phyloP scores from a whole-genome alignment of 2,113 vertebrate species.

The Ictalurus punctatus region DNA sequence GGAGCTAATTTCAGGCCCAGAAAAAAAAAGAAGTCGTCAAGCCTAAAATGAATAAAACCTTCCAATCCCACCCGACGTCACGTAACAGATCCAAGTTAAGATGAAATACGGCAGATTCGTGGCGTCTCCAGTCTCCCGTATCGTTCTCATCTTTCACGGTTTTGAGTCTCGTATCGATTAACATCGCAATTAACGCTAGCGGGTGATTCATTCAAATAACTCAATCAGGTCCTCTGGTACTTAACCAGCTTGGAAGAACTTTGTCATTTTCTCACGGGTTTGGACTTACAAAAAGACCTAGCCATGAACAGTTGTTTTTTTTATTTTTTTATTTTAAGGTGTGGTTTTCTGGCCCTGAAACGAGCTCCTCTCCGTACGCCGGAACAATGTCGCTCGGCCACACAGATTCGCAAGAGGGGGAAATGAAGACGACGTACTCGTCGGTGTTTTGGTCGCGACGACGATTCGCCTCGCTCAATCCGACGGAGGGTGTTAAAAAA shows the following conservation, averaged over 20 bases:
- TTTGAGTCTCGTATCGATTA: too few species aligned
- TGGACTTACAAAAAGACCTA: neutral
- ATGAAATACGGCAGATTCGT: neutral
- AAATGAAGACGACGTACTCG: neutral
- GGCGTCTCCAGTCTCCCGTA: too few species aligned
- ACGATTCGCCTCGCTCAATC: neutral
- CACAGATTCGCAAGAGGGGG: too few species aligned
- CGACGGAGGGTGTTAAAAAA: neutral
- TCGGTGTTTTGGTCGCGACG: neutral
- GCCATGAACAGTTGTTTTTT: neutral
- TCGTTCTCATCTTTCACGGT: too few species aligned
- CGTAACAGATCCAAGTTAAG: neutral
- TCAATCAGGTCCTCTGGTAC: too few species aligned
- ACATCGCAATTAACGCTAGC: too few species aligned
- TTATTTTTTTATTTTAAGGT: neutral
- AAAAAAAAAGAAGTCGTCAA: neutral
- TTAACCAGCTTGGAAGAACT: neutral
- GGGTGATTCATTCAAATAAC: too few species aligned
- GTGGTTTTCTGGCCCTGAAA: neutral
- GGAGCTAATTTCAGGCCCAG: too few species aligned
- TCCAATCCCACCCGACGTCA: neutral
- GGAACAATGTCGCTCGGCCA: too few species aligned
- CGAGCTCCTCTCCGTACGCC: neutral
- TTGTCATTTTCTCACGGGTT: neutral
- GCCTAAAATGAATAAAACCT: neutral